phyloP scores from a whole-genome alignment of 2,113 vertebrate species.

The Actinemys pallida region DNA sequence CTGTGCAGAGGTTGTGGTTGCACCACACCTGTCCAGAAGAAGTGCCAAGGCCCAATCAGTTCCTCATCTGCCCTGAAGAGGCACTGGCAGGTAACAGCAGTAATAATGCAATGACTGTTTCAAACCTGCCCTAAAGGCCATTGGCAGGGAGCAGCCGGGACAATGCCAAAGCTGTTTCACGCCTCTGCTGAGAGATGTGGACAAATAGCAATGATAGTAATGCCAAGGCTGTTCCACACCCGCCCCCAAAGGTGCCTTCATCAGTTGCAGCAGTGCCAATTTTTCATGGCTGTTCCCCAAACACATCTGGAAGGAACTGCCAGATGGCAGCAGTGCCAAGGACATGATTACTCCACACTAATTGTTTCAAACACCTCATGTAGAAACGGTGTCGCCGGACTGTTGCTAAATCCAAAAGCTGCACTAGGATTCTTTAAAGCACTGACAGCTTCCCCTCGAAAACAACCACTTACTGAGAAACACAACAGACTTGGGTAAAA shows the following conservation, averaged over 20 bases:
- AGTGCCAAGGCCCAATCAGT: neutral
- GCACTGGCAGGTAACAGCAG: neutral
- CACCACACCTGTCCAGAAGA: neutral
- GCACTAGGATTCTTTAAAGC: neutral
- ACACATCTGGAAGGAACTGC: neutral
- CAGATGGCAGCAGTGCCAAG: neutral
- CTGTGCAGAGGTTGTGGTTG: neutral
- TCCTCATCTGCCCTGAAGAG: neutral
- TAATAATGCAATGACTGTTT: neutral
- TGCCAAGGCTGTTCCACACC: accelerated
- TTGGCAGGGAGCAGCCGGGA: neutral
- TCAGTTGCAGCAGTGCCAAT: neutral
- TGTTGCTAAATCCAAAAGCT: neutral
- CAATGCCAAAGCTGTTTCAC: neutral
- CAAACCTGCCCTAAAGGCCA: neutral
- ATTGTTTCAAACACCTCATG: neutral
- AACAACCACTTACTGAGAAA: constrained; percentile 1
- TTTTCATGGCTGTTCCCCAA: neutral
- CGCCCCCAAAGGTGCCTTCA: neutral
- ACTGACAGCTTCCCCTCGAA: neutral
- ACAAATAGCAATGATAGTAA: neutral
- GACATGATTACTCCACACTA: neutral
- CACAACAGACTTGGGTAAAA: neutral
- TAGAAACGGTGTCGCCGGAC: neutral
- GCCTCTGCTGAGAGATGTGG: neutral